Percentiles rank a stretch among this genome's conserved stretches.
phyloP scores from a whole-genome alignment of 2,797 vertebrate species.

The Sciaenops ocellatus region DNA sequence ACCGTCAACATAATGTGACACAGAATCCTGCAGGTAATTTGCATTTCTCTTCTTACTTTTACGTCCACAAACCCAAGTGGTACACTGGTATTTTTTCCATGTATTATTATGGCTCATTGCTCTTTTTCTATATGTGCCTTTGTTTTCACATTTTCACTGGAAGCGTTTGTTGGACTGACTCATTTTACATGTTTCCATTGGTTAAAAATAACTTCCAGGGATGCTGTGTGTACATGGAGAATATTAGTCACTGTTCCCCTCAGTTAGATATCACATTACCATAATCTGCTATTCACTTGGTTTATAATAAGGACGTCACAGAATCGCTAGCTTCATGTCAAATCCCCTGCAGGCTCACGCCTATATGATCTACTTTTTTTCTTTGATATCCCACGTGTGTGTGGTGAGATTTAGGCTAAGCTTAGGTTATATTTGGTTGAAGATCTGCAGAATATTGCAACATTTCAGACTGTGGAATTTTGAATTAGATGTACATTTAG shows the following conservation, averaged over 20 bases:
- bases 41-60: conserved; percentile 26
- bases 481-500: conserved; percentile 13
- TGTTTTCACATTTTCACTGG: conserved; percentile 34
- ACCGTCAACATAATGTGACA: conserved; percentile 37
- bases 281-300: conserved; percentile 84
- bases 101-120: background rate
- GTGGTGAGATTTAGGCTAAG: conserved; percentile 63
- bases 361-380: conserved; percentile 69
- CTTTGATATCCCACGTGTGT: conserved; percentile 67
- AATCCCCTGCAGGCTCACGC: conserved; percentile 71
- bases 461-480: conserved; percentile 25
- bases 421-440: conserved; percentile 61
- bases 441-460: conserved; percentile 19
- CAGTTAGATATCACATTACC: conserved; percentile 80
- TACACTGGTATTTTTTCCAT: background rate
- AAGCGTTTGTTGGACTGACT: conserved; percentile 38
- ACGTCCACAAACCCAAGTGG: background rate
- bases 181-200: conserved; percentile 56
- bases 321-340: conserved; percentile 75
- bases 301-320: conserved; percentile 76
- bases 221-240: conserved; percentile 62
- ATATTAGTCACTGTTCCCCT: conserved; percentile 76
- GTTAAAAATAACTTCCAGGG: conserved; percentile 74
- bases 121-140: conserved; percentile 17
- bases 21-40: conserved; percentile 32